Conservation (phyloP, 2,888 invertebrate species). For the Cephonodes hylas region DNA sequence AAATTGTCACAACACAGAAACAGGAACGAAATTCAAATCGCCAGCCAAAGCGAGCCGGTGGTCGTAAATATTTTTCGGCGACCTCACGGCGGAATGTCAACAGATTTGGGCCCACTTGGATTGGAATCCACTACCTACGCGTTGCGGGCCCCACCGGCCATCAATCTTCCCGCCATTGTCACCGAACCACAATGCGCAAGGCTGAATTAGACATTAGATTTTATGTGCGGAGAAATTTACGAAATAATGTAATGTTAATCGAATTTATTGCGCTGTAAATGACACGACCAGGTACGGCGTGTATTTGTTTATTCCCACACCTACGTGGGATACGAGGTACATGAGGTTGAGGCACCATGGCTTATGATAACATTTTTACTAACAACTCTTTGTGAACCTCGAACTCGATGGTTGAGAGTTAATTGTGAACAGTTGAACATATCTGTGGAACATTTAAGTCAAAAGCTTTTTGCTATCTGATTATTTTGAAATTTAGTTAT, state of each 20-base stretch:
- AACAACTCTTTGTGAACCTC: too few species aligned
- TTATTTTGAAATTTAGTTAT: too few species aligned
- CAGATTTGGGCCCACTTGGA: slow-evolving; percentile 60
- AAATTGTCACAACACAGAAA: background rate
- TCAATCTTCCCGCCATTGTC: slow-evolving; percentile 43
- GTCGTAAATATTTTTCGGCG: slow-evolving; percentile 33
- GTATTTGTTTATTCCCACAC: background rate
- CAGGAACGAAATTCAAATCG: background rate
- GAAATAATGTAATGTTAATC: slow-evolving; percentile 1
- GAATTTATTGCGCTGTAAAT: background rate
- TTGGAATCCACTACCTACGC: slow-evolving; percentile 68
- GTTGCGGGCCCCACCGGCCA: slow-evolving; percentile 30
- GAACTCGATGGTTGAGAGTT: too few species aligned
- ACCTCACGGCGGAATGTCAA: slow-evolving; percentile 42
- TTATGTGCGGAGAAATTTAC: background rate
- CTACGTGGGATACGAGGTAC: too few species aligned
- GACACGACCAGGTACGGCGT: background rate
- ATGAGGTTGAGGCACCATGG: too few species aligned
- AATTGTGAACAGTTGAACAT: too few species aligned
- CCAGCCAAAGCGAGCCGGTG: too few species aligned
- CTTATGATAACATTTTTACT: too few species aligned
- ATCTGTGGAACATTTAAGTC: too few species aligned
- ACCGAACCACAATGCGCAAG: background rate
- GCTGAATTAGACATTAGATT: background rate
- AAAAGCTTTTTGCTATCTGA: too few species aligned